Evolutionary conservation across 2,797 vertebrate genomes (phyloP).

Genomic region (Nannoperca obscura): DNA sequence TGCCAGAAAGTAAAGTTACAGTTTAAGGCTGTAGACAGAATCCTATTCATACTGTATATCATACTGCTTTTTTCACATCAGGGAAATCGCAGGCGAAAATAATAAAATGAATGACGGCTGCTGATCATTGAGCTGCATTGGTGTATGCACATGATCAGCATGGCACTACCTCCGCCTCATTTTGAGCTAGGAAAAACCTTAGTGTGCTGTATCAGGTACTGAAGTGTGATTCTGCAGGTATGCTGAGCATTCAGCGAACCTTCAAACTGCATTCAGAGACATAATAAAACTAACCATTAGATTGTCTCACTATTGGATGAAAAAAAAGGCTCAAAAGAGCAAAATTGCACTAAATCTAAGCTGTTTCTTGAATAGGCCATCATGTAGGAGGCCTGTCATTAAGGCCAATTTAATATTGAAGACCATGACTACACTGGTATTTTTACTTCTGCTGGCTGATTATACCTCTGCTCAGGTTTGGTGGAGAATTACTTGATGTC

Average conservation of each 20-base stretch:
- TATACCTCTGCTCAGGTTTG: constrained; percentile 1
- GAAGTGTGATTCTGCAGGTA: too few relatives aligned
- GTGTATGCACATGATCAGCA: too few relatives aligned
- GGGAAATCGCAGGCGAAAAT: not conserved
- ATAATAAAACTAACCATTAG: too few relatives aligned
- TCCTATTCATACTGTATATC: not conserved
- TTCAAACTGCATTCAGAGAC: too few relatives aligned
- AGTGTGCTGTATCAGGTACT: too few relatives aligned
- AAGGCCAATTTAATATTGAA: constrained; percentile 11
- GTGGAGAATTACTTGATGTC: not conserved
- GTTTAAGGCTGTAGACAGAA: not conserved
- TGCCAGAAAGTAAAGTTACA: not conserved
- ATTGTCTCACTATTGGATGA: too few relatives aligned
- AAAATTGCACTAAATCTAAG: constrained; percentile 4
- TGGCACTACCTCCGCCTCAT: too few relatives aligned
- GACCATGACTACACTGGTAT: not conserved
- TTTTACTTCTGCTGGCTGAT: not conserved
- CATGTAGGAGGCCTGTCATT: constrained; percentile 3
- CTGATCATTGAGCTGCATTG: not conserved
- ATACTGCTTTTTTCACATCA: not conserved
- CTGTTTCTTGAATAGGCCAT: constrained; percentile 1
- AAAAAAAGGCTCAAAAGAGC: not conserved
- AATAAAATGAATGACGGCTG: not conserved
- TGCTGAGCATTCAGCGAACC: too few relatives aligned
- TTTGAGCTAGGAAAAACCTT: too few relatives aligned